Conservation (phyloP, 2,888 invertebrate species). For the Pyralis farinalis region DNA sequence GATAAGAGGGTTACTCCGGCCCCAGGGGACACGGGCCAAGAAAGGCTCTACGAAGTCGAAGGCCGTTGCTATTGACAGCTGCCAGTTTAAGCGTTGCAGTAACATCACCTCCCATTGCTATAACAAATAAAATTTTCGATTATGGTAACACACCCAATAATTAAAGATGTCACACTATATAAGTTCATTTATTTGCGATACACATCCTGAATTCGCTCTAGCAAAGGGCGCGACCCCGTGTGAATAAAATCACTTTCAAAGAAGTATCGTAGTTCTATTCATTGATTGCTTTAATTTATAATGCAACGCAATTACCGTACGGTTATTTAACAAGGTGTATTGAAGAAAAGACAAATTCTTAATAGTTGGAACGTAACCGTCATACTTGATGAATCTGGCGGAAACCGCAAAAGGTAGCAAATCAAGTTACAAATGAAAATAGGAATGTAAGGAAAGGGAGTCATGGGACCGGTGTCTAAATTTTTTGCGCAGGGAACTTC, state of each 20-base stretch:
- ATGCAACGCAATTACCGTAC: slow-evolving; percentile 27
- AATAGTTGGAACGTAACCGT: slow-evolving; percentile 70
- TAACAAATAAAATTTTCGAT: slow-evolving; percentile 38
- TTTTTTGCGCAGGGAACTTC: slow-evolving; percentile 21
- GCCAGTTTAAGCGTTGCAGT: slow-evolving; percentile 89
- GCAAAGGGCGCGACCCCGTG: slow-evolving; percentile 48
- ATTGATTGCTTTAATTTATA: slow-evolving; percentile 26
- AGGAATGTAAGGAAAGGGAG: slow-evolving; percentile 39
- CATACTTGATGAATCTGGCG: slow-evolving; percentile 67
- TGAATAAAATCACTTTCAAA: slow-evolving; percentile 34
- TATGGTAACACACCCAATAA: not conserved
- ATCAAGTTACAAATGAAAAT: slow-evolving; percentile 57
- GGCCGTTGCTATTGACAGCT: slow-evolving; percentile 88
- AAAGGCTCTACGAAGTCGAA: slow-evolving; percentile 92
- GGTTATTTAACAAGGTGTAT: slow-evolving; percentile 32
- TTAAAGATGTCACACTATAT: too few relatives aligned
- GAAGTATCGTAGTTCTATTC: slow-evolving; percentile 19
- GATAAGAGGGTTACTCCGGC: slow-evolving; percentile 80
- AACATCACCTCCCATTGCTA: slow-evolving; percentile 92
- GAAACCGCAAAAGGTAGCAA: slow-evolving; percentile 78
- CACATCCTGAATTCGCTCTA: slow-evolving; percentile 22
- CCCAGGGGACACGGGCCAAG: slow-evolving; percentile 83
- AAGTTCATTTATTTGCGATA: not conserved
- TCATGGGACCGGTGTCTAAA: slow-evolving; percentile 27
- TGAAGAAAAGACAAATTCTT: slow-evolving; percentile 50